These are phyloP conservation scores for Radopholus similis DNA, from an alignment of 1,140 invertebrate genomes.

Conservation along the genomic window DNA sequence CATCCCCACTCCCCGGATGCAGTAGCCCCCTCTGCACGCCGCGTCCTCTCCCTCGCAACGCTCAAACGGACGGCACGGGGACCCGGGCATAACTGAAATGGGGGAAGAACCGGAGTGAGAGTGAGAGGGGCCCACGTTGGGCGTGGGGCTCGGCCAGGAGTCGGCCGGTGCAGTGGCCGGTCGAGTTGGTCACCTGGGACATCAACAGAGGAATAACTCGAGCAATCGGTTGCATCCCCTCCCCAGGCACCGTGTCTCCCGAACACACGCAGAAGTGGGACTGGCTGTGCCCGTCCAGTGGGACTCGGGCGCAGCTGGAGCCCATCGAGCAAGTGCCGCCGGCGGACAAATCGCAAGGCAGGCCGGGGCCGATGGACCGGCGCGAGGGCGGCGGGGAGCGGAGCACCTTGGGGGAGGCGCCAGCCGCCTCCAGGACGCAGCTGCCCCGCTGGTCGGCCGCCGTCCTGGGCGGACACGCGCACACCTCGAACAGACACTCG, in stretches of 20 bases:
- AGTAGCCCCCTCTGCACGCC: slow-evolving; percentile 38
- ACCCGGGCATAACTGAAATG: slow-evolving; percentile 37
- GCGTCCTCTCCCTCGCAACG: slow-evolving; percentile 5
- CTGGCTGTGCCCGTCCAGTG: no score
- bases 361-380: no score
- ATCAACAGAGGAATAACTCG: slow-evolving; percentile 26
- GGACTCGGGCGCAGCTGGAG: neutral
- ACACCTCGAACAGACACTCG: slow-evolving; percentile 34
- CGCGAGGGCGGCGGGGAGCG: neutral
- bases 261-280: no score
- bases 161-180: slow-evolving; percentile 36
- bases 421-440: slow-evolving; percentile 23
- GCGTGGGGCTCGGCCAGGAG: slow-evolving; percentile 21
- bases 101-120: neutral
- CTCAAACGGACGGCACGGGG: slow-evolving; percentile 18
- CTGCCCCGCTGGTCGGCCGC: slow-evolving; percentile 22
- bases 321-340: neutral
- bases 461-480: slow-evolving; percentile 35
- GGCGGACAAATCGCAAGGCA: neutral
- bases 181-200: slow-evolving; percentile 39
- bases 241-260: no score
- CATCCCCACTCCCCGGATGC: slow-evolving; percentile 15
- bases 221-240: slow-evolving; percentile 1
- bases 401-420: neutral
- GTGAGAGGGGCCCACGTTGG: slow-evolving; percentile 15